Evolutionary conservation across 2,113 vertebrate genomes (phyloP), one percentile per base, ranked within the genome.

Genomic region (Sigmodon hispidus): DNA sequence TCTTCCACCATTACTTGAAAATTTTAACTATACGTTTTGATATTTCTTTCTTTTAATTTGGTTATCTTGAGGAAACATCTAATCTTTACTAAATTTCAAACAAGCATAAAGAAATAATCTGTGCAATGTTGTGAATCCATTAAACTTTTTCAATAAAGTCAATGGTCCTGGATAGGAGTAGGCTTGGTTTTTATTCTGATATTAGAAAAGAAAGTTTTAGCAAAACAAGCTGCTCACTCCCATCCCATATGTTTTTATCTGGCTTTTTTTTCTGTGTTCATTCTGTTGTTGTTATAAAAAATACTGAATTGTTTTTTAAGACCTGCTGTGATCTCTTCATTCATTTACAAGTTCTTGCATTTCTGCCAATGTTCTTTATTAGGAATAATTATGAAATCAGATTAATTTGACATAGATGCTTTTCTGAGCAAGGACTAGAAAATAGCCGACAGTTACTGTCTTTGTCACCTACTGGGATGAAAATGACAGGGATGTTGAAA

Each of bases 21-120:
- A 63, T 75, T 22, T 76, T 91, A 75, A 87, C 95, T 75, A 12
- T n/a, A 67, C 73, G 90, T 29, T 94, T 96, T 95, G 86, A 40
- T 3, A 85, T 89, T 94, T 91, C 24, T 13, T 1, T 45, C 92
- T 97, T 88, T 88, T 96, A 69, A 52, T 76, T 96, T 94, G 85
- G 13, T 65, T 94, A 92, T 81, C 36, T 91, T 90, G 72, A 65
- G 75, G 19, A 84, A 79, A 96, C 85, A 85, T 84, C 34, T 94
- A 63, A 57, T 86, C 17, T 48, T 76, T 85, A 34, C 43, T 89
- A 73, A 90, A 90, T 84, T 6, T 93, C 34, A 84, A 24, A 12
- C 77, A 93, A 89, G 61, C 31, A 89, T 59, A 94, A 67, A n/a
- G 36, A 93, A 86, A 90, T 84, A 55, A 75, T 84, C 50, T 88